Percentiles rank a stretch among this genome's conserved stretches.
These are phyloP conservation scores for mouse (Mus musculus) DNA, from an alignment of 2,113 vertebrate genomes.

Conservation along the genomic window GRCm39 chr11:105421001-105421500, in stretches of 20 bases:
- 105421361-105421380: conserved; percentile 46
- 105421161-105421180: conserved; percentile 61
- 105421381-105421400: conserved; percentile 53
- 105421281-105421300: not conserved
- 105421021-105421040: conserved; percentile 65
- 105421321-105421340: conserved; percentile 42
- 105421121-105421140: conserved; percentile 76
- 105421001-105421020: conserved; percentile 45
- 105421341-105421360: conserved; percentile 30
- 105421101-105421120: conserved; percentile 74
- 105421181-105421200: conserved; percentile 57
- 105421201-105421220: conserved; percentile 50
- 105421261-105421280: not conserved
- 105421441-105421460: conserved; percentile 65
- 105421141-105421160: conserved; percentile 77
- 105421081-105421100: conserved; percentile 78
- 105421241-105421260: conserved; percentile 3
- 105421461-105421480: conserved; percentile 52
- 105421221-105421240: conserved; percentile 37
- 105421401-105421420: conserved; percentile 65
- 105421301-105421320: not conserved
- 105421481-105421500: conserved; percentile 63
- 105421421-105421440: conserved; percentile 67
- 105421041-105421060: conserved; percentile 29
- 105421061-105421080: conserved; percentile 83